These are phyloP conservation scores for Epirrhoe alternata DNA, from an alignment of 2,888 invertebrate genomes.

Conservation along the genomic window DNA sequence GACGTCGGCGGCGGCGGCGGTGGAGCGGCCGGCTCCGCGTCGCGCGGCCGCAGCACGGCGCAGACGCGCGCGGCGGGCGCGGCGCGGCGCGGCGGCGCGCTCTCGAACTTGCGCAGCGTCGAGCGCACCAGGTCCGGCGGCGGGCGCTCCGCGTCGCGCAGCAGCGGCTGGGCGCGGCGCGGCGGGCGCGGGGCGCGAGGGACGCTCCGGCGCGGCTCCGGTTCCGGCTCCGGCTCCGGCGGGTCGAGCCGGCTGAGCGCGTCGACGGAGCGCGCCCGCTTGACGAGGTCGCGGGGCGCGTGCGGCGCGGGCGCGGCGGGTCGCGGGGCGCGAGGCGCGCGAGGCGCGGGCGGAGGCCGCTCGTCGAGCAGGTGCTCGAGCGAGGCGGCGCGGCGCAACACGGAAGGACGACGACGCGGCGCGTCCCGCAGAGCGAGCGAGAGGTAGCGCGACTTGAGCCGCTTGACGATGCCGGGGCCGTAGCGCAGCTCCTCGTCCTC, in stretches of 20 bases:
- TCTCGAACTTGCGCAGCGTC: slow-evolving; percentile 93
- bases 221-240: slow-evolving; percentile 86
- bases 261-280: slow-evolving; percentile 94
- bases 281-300: slow-evolving; percentile 84
- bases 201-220: slow-evolving; percentile 71
- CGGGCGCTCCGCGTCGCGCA: slow-evolving; percentile 86
- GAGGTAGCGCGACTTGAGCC: slow-evolving; percentile 93
- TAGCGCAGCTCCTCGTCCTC: slow-evolving; percentile 92
- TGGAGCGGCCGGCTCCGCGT: slow-evolving; percentile 60
- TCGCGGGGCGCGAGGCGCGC: slow-evolving; percentile 59
- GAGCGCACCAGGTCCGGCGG: slow-evolving; percentile 96
- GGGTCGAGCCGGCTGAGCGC: slow-evolving; percentile 89
- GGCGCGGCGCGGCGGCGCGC: slow-evolving; percentile 84
- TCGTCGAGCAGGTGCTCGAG: slow-evolving; percentile 94
- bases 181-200: slow-evolving; percentile 79
- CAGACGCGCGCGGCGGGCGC: slow-evolving; percentile 80
- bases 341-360: slow-evolving; percentile 64
- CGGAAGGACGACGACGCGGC: slow-evolving; percentile 87
- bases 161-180: slow-evolving; percentile 77
- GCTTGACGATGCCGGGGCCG: slow-evolving; percentile 96
- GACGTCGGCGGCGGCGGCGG: slow-evolving; percentile 84
- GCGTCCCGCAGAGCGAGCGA: slow-evolving; percentile 93
- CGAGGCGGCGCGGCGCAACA: slow-evolving; percentile 92
- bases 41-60: slow-evolving; percentile 73
- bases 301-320: slow-evolving; percentile 49